Percentiles rank a stretch among this genome's conserved stretches.
phyloP scores from a whole-genome alignment of 2,797 vertebrate genomes.

The Falco biarmicus region DNA sequence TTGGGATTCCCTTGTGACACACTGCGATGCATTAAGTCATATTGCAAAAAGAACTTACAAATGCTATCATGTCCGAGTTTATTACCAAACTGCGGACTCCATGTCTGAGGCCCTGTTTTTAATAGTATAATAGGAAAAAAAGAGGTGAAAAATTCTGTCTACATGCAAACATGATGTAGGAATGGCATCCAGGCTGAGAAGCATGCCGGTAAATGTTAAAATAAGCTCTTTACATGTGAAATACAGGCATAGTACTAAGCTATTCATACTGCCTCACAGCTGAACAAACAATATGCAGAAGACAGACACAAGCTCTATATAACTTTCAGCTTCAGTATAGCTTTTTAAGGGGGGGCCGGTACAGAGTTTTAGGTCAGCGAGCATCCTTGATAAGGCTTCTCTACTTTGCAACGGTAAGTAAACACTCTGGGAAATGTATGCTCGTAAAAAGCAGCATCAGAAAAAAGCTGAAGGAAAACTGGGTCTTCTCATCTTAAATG shows the following conservation, averaged over 20 bases:
- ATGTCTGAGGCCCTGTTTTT: not conserved
- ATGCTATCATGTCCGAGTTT: not conserved
- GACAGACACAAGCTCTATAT: not conserved
- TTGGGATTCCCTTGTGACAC: not conserved
- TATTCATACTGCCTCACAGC: slow-evolving; percentile 37
- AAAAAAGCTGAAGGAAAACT: not conserved
- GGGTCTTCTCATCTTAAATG: not conserved
- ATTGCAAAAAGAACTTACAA: not conserved
- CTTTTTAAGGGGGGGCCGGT: not conserved
- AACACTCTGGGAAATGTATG: not conserved
- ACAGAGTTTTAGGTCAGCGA: not conserved
- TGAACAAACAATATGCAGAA: slow-evolving; percentile 55
- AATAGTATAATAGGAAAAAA: not conserved
- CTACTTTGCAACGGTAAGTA: not conserved
- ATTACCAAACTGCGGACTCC: not conserved
- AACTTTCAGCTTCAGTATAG: not conserved
- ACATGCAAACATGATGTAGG: not conserved
- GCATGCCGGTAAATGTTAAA: not conserved
- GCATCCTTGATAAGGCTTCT: not conserved
- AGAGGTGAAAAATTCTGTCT: not conserved
- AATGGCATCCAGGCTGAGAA: slow-evolving; percentile 23
- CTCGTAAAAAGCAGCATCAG: not conserved
- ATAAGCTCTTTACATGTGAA: not conserved
- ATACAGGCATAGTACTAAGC: not conserved
- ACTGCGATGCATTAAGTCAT: not conserved